Evolutionary conservation across 2,888 invertebrate genomes (phyloP), one percentile per base, ranked within the genome.

Genomic region (Clepsis dumicolana): DNA sequence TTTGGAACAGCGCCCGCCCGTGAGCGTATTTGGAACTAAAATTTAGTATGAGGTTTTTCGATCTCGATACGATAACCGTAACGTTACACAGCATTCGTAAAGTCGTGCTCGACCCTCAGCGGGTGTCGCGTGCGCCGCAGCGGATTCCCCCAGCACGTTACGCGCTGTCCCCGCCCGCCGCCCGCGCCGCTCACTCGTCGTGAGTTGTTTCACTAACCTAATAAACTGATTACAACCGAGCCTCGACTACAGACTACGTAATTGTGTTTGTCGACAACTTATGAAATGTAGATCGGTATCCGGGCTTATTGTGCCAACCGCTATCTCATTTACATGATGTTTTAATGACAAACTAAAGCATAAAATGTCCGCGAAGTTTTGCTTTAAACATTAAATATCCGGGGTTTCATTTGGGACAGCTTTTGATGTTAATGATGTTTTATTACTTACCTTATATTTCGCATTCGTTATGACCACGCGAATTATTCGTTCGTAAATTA

Each of bases 141-240:
- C 29, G 29, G 4, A 29, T 3, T 29, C 29, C 29, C 4, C 29
- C 29, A n/a, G n/a, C n/a, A 29, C 53, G 25, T 14, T 21, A 63
- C 62, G 14, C n/a, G n/a, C n/a, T 27, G 53, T 38, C 27, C 16
- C 59, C 56, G n/a, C 48, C n/a, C 14, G 29, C 35, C 35, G 14
- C 35, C 12, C 3, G 12, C 35, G 35, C 35, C 14, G 1, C 5
- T n/a, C 14, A n/a, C 50, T 53, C 14, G 4, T 8, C 56, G 48
- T 10, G 59, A 27, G 32, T 38, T 66, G 21, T 52, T 29, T 32
- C 66, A 24, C 29, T 68, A 68, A 68, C 57, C 52, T 44, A 63
- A 68, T 68, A 68, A 63, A 57, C 57, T 63, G 67, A 68, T 68
- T 68, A 68, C 63, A 63, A 63, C 63, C 57, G 67, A 57, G 67